Evolutionary conservation across 2,888 invertebrate species (phyloP).

Genomic region (Drosophila borborema): DNA sequence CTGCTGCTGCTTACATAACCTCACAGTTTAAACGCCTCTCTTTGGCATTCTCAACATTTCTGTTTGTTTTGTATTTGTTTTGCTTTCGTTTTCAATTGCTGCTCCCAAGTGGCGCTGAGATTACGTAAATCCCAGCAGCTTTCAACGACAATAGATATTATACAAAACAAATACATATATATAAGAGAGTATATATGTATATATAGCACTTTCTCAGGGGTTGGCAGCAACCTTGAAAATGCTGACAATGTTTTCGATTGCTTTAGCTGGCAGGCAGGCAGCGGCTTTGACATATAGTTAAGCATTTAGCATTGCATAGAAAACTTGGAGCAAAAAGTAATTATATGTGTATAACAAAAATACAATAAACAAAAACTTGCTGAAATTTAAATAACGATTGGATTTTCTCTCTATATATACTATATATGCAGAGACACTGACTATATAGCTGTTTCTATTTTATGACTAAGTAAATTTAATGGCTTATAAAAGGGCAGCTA

Average conservation of each 20-base stretch:
- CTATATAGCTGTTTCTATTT: background rate
- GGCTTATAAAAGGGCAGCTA: background rate
- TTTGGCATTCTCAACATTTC: slow-evolving; percentile 17
- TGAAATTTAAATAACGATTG: background rate
- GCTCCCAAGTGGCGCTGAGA: slow-evolving; percentile 54
- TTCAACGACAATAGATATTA: slow-evolving; percentile 37
- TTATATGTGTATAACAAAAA: background rate
- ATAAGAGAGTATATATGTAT: slow-evolving; percentile 5
- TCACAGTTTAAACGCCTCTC: slow-evolving; percentile 1
- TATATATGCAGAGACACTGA: background rate
- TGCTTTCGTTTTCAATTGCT: slow-evolving; percentile 55
- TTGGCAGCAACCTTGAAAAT: slow-evolving; percentile 66
- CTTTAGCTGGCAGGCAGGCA: slow-evolving; percentile 5
- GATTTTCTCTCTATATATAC: background rate
- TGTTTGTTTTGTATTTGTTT: slow-evolving; percentile 8
- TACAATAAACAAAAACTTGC: background rate
- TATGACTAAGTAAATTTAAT: background rate
- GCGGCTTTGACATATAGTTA: slow-evolving; percentile 47
- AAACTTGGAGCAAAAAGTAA: slow-evolving; percentile 13
- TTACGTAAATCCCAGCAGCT: slow-evolving; percentile 69
- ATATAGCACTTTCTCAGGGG: slow-evolving; percentile 30
- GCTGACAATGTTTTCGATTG: slow-evolving; percentile 36
- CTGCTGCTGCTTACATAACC: slow-evolving; percentile 45
- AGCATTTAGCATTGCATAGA: slow-evolving; percentile 45
- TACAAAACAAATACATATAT: slow-evolving; percentile 22